These are phyloP conservation scores for Aphidius gifuensis DNA, from an alignment of 1,140 invertebrate genomes.

Conservation along the genomic window DNA sequence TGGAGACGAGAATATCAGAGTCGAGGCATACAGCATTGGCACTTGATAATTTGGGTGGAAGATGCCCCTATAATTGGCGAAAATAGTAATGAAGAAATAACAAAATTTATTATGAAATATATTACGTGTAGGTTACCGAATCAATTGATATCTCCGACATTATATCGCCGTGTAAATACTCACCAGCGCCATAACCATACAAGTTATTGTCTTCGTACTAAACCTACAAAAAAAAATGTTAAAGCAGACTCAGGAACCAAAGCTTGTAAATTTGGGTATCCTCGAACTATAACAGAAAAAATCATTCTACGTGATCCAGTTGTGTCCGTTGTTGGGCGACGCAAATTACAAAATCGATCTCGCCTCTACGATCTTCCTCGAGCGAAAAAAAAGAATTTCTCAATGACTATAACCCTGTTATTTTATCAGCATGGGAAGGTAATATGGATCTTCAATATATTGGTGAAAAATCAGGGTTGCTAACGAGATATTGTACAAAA, in stretches of 20 bases:
- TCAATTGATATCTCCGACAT: neutral
- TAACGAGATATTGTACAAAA: conserved; percentile 30
- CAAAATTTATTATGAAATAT: conserved; percentile 10
- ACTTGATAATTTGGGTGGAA: too few species aligned
- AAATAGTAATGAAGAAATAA: too few species aligned
- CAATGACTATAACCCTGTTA: too few species aligned
- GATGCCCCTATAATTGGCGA: too few species aligned
- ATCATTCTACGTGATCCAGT: conserved; percentile 29
- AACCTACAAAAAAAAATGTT: too few species aligned
- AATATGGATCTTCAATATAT: conserved; percentile 24
- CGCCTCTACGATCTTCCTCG: conserved; percentile 39
- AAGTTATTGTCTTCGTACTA: conserved; percentile 2
- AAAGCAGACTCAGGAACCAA: neutral
- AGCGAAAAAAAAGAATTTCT: conserved; percentile 25
- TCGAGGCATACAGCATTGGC: too few species aligned
- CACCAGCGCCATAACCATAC: conserved; percentile 4
- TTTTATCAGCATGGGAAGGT: too few species aligned
- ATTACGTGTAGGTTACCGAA: conserved; percentile 4
- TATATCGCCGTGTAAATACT: conserved; percentile 6
- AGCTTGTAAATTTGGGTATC: conserved; percentile 35
- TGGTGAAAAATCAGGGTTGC: conserved; percentile 23
- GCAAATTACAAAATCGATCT: conserved; percentile 30
- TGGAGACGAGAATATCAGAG: too few species aligned
- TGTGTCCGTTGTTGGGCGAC: conserved; percentile 30
- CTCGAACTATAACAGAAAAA: conserved; percentile 27